phyloP scores from a whole-genome alignment of 2,113 vertebrate species.

The Calyptommatus sinebrachiatus region DNA sequence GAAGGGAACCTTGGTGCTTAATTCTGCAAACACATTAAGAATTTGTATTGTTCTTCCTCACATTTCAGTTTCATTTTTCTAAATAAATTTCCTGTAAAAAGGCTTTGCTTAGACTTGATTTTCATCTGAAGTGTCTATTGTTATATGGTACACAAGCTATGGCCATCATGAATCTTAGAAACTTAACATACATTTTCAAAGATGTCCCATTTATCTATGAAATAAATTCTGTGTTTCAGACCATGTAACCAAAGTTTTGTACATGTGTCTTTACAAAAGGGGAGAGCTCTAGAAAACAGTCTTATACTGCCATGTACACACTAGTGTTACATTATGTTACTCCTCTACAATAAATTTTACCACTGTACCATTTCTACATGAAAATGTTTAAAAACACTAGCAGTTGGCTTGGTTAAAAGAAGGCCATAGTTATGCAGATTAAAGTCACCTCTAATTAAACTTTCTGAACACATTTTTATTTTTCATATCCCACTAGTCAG shows the following conservation, averaged over 20 bases:
- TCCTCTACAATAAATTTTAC: too few species aligned
- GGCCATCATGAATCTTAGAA: background rate
- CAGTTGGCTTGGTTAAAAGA: slow-evolving; percentile 13
- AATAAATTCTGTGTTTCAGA: background rate
- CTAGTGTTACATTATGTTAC: too few species aligned
- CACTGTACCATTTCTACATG: background rate
- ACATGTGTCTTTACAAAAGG: slow-evolving; percentile 12
- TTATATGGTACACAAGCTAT: background rate
- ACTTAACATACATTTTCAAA: background rate
- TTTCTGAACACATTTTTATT: slow-evolving; percentile 2
- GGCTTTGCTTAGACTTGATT: background rate
- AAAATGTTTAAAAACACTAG: background rate
- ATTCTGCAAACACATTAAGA: background rate
- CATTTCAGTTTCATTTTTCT: background rate
- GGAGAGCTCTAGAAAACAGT: background rate
- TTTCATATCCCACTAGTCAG: slow-evolving; percentile 15
- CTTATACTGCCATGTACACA: background rate
- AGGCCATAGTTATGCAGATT: slow-evolving; percentile 11
- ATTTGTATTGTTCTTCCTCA: background rate
- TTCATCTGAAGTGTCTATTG: background rate
- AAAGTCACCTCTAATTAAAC: slow-evolving; percentile 21
- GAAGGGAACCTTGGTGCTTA: slow-evolving; percentile 3
- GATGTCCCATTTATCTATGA: background rate
- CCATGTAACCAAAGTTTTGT: background rate
- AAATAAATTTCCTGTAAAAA: background rate